phyloP scores from a whole-genome alignment of 2,888 invertebrate species.

The Callinectes sapidus region DNA sequence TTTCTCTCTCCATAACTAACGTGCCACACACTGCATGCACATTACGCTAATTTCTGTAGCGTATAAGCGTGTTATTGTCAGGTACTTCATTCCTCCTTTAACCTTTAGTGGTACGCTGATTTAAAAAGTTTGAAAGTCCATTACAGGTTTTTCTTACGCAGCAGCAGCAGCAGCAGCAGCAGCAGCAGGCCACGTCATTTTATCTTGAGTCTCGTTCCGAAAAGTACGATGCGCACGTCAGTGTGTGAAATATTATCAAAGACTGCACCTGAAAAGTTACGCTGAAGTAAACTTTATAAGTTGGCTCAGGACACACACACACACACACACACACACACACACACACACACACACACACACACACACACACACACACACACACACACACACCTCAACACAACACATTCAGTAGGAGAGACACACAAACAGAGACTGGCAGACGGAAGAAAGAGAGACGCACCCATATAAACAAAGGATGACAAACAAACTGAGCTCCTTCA shows the following conservation, averaged over 20 bases:
- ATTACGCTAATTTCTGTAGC: too few species aligned
- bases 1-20: too few species aligned
- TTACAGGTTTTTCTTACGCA: background rate
- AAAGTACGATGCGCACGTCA: background rate
- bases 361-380: background rate
- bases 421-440: background rate
- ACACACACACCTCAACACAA: too few species aligned
- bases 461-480: too few species aligned
- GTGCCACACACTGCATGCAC: too few species aligned
- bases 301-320: background rate
- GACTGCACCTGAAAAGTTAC: background rate
- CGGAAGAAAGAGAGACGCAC: background rate
- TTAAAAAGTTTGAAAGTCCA: background rate
- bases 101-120: background rate
- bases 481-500: background rate
- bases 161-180: too few species aligned
- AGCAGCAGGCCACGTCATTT: background rate
- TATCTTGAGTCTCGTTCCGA: background rate
- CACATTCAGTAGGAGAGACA: too few species aligned
- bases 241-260: background rate
- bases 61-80: too few species aligned
- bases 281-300: background rate
- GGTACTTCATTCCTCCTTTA: background rate
- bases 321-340: slow-evolving; percentile 1
- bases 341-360: slow-evolving; percentile 1